phyloP scores from a whole-genome alignment of 2,113 vertebrate species.

The Leucoraja erinaceus region DNA sequence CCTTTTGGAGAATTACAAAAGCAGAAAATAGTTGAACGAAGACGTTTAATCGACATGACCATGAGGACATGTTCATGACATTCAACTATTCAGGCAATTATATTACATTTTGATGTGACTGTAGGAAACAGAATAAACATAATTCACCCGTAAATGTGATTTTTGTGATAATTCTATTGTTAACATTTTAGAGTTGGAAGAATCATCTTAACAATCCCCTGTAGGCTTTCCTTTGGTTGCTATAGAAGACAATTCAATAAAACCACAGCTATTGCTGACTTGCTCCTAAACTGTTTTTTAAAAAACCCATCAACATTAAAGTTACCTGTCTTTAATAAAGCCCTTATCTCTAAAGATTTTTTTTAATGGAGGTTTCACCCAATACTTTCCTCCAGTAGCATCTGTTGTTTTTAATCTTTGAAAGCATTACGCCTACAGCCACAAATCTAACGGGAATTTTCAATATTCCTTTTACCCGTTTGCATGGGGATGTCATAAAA shows the following conservation, averaged over 20 bases:
- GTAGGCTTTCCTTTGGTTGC: background rate
- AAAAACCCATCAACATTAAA: slow-evolving; percentile 15
- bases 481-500: background rate
- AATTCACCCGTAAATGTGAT: background rate
- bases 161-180: background rate
- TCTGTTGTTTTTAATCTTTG: slow-evolving; percentile 25
- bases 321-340: slow-evolving; percentile 10
- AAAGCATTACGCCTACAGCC: background rate
- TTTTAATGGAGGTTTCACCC: background rate
- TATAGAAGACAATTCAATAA: slow-evolving; percentile 7
- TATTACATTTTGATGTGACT: background rate
- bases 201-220: background rate
- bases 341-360: background rate
- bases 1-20: background rate
- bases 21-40: background rate
- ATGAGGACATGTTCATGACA: background rate
- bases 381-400: background rate
- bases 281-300: background rate
- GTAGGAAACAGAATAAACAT: background rate
- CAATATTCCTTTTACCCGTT: background rate
- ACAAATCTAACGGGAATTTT: slow-evolving; percentile 7
- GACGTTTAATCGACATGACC: slow-evolving; percentile 1
- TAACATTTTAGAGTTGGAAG: background rate
- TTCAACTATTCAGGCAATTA: background rate
- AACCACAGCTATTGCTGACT: background rate